Conservation (phyloP, 1,140 invertebrate species). For the Macrobrachium nipponense region DNA sequence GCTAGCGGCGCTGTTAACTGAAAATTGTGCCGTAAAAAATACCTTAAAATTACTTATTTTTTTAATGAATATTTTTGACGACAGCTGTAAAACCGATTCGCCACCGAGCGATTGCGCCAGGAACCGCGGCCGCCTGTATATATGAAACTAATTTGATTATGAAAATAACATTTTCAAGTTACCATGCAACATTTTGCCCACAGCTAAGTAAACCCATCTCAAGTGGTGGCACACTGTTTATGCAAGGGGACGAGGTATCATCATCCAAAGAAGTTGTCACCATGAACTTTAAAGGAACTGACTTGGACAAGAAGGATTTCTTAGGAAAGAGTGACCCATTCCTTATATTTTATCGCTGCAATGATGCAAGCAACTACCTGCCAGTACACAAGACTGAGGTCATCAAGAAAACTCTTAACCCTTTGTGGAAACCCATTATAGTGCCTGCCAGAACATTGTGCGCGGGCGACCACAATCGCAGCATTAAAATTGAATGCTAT, state of each 20-base stretch:
- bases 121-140: no score
- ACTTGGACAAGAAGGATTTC: constrained; percentile 73
- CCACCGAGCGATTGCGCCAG: no score
- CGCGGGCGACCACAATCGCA: constrained; percentile 72
- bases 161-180: no score
- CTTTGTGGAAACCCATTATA: constrained; percentile 73
- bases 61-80: no score
- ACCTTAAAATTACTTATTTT: no score
- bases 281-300: constrained; percentile 70
- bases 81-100: no score
- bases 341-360: constrained; percentile 70
- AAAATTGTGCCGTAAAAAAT: no score
- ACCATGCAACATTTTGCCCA: constrained; percentile 9
- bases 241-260: constrained; percentile 71
- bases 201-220: constrained; percentile 60
- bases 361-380: constrained; percentile 71
- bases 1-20: no score
- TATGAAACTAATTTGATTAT: no score
- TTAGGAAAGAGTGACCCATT: constrained; percentile 74
- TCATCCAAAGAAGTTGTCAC: constrained; percentile 71
- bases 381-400: constrained; percentile 73
- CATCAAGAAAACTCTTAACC: constrained; percentile 73
- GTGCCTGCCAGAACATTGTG: constrained; percentile 71
- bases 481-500: constrained; percentile 69
- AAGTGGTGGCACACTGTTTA: constrained; percentile 66